Percentiles rank a stretch among this genome's conserved stretches.
phyloP scores from a whole-genome alignment of 23 tunicate genomes.

The Oikopleura vanhoeffeni region DNA sequence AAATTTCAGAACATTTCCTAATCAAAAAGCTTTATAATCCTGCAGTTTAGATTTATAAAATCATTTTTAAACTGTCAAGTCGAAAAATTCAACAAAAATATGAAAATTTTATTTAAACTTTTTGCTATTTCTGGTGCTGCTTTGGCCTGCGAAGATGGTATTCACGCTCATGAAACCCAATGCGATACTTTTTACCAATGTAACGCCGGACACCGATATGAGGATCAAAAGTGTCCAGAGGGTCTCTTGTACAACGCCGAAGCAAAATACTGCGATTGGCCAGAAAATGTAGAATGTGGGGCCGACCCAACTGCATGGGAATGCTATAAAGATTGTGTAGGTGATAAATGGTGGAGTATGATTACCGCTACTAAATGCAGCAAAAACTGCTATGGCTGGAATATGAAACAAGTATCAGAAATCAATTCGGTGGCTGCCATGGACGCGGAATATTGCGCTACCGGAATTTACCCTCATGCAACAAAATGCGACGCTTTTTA shows the following conservation, averaged over 20 bases:
- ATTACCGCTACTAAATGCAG: neutral
- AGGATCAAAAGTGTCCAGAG: neutral
- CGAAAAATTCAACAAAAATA: neutral
- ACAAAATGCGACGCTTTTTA: no score
- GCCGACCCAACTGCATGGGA: neutral
- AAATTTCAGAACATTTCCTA: no score
- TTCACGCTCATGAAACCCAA: neutral
- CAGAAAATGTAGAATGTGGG: neutral
- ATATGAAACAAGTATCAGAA: neutral
- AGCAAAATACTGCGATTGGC: neutral
- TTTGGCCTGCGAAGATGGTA: neutral
- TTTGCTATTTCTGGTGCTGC: neutral
- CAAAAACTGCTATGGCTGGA: neutral
- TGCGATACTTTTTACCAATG: neutral
- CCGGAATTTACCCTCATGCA: no score
- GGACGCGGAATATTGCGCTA: no score
- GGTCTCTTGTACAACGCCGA: neutral
- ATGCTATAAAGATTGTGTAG: neutral
- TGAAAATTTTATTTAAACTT: neutral
- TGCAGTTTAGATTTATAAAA: no score
- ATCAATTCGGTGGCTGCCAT: no score
- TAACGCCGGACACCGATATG: neutral
- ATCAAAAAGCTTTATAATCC: no score
- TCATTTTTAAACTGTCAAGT: no score
- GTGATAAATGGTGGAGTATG: neutral